Evolutionary conservation across 2,888 invertebrate genomes (phyloP), one percentile per base, ranked within the genome.

Genomic region (Eustalomyia histrio): DNA sequence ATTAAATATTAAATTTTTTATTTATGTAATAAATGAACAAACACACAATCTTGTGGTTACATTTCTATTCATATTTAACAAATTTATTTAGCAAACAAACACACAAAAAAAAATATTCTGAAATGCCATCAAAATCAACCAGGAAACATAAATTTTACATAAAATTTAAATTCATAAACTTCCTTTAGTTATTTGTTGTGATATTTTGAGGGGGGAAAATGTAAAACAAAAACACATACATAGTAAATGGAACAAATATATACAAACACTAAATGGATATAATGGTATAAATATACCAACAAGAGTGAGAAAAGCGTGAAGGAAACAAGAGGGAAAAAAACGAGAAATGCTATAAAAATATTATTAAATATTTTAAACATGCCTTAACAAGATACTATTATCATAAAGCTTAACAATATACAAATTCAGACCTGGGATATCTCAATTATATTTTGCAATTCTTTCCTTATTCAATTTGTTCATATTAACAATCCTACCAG

Each of bases 61-160:
- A 16, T n/a, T 21, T 55, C 29, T 29, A 29, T 29, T 29, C 29
- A 29, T 6, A 29, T 29, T 29, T 29, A 43, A 57, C 29, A 29
- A 33, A 47, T 21, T 63, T 57, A 64, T 71, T 53, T 53, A 53
- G 16, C 29, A 18, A 43, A 35, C 29, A 29, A 29, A 7, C 29
- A 29, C 21, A 50, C 57, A 53, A 50, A 61, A 60, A 72, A 24
- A 39, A 14, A n/a, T n/a, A n/a, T n/a, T n/a, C 55, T 57, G 33
- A 78, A 74, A 71, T 61, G 74, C 65, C 74, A 81, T 78, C 69
- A 74, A 74, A 76, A 74, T 74, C 68, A 78, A 81, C 61, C 81
- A 78, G 74, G 78, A 74, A 81, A 78, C 78, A 81, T 81, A 81
- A 81, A 81, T 81, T 81, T 78, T 61, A 74, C 81, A 78, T 78